Evolutionary conservation across 2,113 vertebrate genomes (phyloP).

Genomic region (Amphilophus citrinellus): DNA sequence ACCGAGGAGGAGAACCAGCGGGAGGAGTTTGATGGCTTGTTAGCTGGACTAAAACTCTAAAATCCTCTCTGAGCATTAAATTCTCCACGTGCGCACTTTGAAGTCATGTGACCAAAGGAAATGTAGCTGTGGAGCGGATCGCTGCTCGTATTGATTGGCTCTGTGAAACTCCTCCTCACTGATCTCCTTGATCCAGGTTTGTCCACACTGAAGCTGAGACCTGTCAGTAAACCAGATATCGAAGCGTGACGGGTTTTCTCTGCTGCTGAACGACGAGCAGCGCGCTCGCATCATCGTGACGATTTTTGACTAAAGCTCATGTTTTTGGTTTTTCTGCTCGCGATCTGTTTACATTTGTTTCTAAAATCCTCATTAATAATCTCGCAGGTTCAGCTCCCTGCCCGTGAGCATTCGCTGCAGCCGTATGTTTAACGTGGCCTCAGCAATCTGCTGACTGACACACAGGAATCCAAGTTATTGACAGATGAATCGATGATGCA

Average conservation of each 20-base stretch:
- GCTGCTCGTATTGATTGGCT: neutral
- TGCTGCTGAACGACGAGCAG: neutral
- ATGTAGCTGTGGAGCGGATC: neutral
- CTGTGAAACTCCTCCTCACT: neutral
- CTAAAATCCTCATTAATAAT: neutral
- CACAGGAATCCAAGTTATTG: neutral
- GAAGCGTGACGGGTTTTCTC: neutral
- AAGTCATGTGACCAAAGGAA: neutral
- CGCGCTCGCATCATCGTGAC: neutral
- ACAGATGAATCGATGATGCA: too few species aligned
- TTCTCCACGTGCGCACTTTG: neutral
- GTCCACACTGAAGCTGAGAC: too few species aligned
- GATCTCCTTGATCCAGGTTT: neutral
- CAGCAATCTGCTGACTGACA: neutral
- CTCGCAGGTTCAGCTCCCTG: too few species aligned
- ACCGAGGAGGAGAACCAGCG: neutral
- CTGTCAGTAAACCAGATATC: too few species aligned
- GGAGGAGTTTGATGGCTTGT: neutral
- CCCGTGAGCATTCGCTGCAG: neutral
- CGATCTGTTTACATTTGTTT: neutral
- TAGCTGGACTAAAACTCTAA: neutral
- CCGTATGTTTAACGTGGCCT: neutral
- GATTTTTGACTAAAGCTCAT: too few species aligned
- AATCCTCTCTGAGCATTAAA: neutral
- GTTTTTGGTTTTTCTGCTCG: neutral